Evolutionary conservation across 2,113 vertebrate species (phyloP).

Genomic region (Odontesthes bonariensis): DNA sequence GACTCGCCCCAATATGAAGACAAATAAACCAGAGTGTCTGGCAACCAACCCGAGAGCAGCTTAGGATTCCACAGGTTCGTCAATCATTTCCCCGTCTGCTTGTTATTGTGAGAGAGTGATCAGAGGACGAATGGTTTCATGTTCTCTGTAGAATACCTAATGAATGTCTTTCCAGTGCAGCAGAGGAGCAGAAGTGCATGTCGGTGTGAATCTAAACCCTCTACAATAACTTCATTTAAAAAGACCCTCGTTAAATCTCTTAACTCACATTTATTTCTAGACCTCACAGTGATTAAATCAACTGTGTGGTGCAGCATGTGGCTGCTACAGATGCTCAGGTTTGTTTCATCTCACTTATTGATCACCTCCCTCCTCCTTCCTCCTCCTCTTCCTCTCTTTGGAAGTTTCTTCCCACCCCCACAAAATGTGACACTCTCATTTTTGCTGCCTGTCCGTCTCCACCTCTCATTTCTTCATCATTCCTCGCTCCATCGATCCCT

Average conservation of each 20-base stretch:
- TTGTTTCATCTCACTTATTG: constrained; percentile 56
- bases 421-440: constrained; percentile 73
- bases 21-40: constrained; percentile 70
- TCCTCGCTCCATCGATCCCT: constrained; percentile 92
- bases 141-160: constrained; percentile 9
- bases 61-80: constrained; percentile 71
- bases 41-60: constrained; percentile 58
- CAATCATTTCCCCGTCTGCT: constrained; percentile 69
- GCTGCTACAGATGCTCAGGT: background rate
- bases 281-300: constrained; percentile 14
- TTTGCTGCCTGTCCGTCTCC: constrained; percentile 77
- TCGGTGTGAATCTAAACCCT: background rate
- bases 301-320: background rate
- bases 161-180: constrained; percentile 4
- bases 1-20: constrained; percentile 69
- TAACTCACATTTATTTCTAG: background rate
- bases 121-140: background rate
- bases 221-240: constrained; percentile 19
- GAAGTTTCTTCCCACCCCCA: constrained; percentile 59
- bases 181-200: background rate
- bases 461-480: constrained; percentile 90
- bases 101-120: constrained; percentile 49
- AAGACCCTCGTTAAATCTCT: constrained; percentile 5
- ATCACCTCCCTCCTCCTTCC: constrained; percentile 38
- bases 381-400: constrained; percentile 39